Evolutionary conservation across 2,113 vertebrate genomes (phyloP).

Genomic region (Brienomyrus longianalis): DNA sequence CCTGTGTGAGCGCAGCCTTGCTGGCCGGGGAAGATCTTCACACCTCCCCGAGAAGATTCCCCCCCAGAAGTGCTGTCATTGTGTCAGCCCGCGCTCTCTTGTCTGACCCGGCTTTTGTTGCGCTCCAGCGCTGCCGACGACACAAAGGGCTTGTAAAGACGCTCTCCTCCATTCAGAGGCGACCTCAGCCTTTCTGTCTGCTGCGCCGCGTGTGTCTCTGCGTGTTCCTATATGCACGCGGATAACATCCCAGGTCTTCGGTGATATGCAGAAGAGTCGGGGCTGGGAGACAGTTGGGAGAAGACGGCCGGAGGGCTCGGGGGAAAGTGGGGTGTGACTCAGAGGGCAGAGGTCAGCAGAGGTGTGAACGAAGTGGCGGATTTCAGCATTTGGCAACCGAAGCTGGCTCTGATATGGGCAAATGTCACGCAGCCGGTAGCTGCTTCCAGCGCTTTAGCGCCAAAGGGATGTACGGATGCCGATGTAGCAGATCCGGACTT

Average conservation of each 20-base stretch:
- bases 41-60: background rate
- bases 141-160: slow-evolving; percentile 18
- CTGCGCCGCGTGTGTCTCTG: background rate
- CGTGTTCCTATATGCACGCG: background rate
- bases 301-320: background rate
- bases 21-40: background rate
- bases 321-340: background rate
- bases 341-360: background rate
- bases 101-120: slow-evolving; percentile 14
- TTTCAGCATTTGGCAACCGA: background rate
- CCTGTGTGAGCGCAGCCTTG: slow-evolving; percentile 3
- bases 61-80: background rate
- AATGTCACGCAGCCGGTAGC: background rate
- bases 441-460: background rate
- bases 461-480: background rate
- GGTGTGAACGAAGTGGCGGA: background rate
- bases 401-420: background rate
- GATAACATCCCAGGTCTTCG: background rate
- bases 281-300: background rate
- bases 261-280: background rate
- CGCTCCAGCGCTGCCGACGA: background rate
- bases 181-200: background rate
- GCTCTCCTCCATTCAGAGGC: background rate
- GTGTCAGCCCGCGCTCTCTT: background rate
- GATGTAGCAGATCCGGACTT: background rate